Base-by-base conservation (phyloP, 2,888 invertebrate genomes). In the Xylota segnis region DNA sequence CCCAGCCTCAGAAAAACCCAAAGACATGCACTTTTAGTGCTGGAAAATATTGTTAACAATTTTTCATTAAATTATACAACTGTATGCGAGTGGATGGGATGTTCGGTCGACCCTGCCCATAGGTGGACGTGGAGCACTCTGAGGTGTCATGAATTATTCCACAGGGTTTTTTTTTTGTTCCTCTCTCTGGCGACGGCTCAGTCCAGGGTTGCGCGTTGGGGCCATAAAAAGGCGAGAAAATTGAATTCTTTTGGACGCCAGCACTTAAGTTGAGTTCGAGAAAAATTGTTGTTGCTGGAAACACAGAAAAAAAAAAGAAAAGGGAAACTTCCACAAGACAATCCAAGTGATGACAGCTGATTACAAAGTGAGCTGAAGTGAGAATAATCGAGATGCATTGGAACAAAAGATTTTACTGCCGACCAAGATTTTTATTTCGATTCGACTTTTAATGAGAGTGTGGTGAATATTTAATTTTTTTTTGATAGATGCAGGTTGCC, bases 71-170 rank as follows among this genome's bases (percentile, higher is more conserved):
- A 76, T 82, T 76, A 82, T 86, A 86, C 82, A 86, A 72, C 29
- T 52, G 63, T 40, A 45, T 45, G 40, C 65, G 50, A 70, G 43
- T 34, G 40, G 27, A 47, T 65, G 50, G 32, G 56, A 52, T 79
- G 72, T 74, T 75, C 78, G 59, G 37, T 76, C 84, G 75, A 86
- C 86, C 86, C 86, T 82, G 76, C 56, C 81, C 81, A 81, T 79
- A 76, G 76, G 59, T 86, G 82, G 72, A 82, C 68, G 56, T 52
- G 72, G 16, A 54, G 37, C 61, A 68, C 50, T 75, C 34, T 61
- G 50, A 82, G 76, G 86, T 82, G 82, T 86, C 86, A 86, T 86
- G 86, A 86, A 86, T 86, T 86, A 86, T 86, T 86, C 86, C 82
- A 68, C 14, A 65, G 29, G 27, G 40, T 63, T 71, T 84, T 54